Evolutionary conservation across 2,797 vertebrate species (phyloP).

Genomic region (Syndactyla subalaris): DNA sequence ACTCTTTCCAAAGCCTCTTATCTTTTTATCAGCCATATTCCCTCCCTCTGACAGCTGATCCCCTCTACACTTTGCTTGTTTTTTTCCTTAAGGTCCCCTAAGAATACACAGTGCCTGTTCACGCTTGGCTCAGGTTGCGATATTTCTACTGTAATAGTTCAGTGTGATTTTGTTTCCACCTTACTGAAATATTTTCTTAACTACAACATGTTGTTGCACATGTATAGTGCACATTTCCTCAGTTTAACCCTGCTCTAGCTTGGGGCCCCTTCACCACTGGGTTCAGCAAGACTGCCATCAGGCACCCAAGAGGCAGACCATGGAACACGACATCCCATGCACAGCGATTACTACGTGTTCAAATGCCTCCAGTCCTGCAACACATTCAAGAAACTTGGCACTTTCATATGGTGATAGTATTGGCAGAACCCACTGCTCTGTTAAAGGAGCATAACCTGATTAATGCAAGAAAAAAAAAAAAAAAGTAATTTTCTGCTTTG

Average conservation of each 20-base stretch:
- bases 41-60: background rate
- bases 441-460: background rate
- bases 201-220: background rate
- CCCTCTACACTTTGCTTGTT: background rate
- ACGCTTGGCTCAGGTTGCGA: background rate
- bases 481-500: background rate
- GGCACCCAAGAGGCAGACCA: background rate
- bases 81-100: background rate
- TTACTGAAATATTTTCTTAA: background rate
- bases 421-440: background rate
- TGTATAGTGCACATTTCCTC: background rate
- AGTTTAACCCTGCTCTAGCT: background rate
- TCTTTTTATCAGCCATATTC: background rate
- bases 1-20: background rate
- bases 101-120: background rate
- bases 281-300: background rate
- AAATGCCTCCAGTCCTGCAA: background rate
- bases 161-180: background rate
- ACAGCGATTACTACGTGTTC: rapidly evolving
- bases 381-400: background rate
- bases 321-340: background rate
- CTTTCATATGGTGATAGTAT: background rate
- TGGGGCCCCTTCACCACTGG: background rate
- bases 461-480: background rate
- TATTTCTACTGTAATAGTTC: background rate